These are phyloP conservation scores for Hypomesus transpacificus DNA, from an alignment of 2,113 vertebrate species.

Conservation along the genomic window DNA sequence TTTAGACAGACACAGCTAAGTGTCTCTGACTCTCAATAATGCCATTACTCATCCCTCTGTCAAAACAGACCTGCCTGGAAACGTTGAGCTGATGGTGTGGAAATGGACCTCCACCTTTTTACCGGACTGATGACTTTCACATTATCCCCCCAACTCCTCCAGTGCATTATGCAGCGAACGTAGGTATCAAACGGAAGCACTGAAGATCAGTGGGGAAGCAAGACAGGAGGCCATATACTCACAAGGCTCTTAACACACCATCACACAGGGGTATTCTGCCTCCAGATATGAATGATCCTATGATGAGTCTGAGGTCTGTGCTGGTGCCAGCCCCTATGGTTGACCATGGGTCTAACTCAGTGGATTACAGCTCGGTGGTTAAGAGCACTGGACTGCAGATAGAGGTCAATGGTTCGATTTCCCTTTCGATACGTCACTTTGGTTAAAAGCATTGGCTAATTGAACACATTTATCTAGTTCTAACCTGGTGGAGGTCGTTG, in stretches of 20 bases:
- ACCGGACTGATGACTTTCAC: conserved; percentile 33
- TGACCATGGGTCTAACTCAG: not conserved
- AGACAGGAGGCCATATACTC: too few species aligned
- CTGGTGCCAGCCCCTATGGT: too few species aligned
- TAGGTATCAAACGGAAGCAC: too few species aligned
- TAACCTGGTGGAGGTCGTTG: conserved; percentile 89
- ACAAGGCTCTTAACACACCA: too few species aligned
- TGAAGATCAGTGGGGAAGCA: too few species aligned
- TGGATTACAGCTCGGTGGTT: not conserved
- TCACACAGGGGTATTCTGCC: too few species aligned
- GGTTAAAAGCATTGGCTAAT: too few species aligned
- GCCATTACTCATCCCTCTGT: conserved; percentile 14
- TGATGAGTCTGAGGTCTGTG: too few species aligned
- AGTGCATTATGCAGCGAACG: not conserved
- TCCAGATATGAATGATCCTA: too few species aligned
- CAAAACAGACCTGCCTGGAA: conserved; percentile 54
- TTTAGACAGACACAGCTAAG: conserved; percentile 47
- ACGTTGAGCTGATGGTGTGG: conserved; percentile 39
- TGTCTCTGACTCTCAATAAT: not conserved
- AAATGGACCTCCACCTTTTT: conserved; percentile 27
- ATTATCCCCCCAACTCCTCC: conserved; percentile 44
- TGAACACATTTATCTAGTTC: not conserved
- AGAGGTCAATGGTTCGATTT: not conserved
- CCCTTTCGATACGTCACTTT: too few species aligned
- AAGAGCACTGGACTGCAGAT: conserved; percentile 2